Base-by-base conservation (phyloP, 2,888 invertebrate species). In the Machimus atricapillus region DNA sequence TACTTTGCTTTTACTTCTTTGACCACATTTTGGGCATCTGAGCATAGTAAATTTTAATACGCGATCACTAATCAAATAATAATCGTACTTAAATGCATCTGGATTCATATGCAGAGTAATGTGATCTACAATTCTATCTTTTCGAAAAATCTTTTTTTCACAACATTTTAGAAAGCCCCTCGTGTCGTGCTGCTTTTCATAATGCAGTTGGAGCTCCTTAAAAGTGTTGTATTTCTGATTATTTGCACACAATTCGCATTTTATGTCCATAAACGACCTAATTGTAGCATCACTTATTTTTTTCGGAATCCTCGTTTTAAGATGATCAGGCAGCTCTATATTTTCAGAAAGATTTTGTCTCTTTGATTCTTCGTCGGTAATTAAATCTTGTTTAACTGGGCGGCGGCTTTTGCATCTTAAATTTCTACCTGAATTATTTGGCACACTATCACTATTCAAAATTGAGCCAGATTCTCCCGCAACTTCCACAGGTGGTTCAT, bases 121-220 rank as follows among this genome's bases (percentile, higher is more conserved):
- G 52, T 89, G 89, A 87, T 87, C 86, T 52, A 88, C 77, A 12
- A 86, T 78, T 4, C 89, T 85, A 87, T 88, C 88, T 87, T 89
- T 88, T 12, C 88, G 87, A 82, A 86, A 89, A 58, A 89, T 87
- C 58, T 88, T 88, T 34, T 88, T 89, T 5, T 85, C 87, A 34
- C 89, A 89, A 81, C 89, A 89, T 19, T 56, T 87, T 8, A 88
- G 66, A 82, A 86, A 89, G 8, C 89, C 89, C 40, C 87, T 79
- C 3, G 83, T 86, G 19, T 86, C 87, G 77, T 89, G 89, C 19
- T 77, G 56, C 12, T 27, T 78, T 19, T 83, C 31, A 78, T 87
- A 89, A 58, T 89, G 89, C 31, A 87, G n/a, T 77, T 89, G 88
- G 46, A 89, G 78, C n/a, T 87, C 86, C 66, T 89, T 88, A 46